Base-by-base conservation (phyloP, 2,888 invertebrate species). In the Idaea dimidiata region DNA sequence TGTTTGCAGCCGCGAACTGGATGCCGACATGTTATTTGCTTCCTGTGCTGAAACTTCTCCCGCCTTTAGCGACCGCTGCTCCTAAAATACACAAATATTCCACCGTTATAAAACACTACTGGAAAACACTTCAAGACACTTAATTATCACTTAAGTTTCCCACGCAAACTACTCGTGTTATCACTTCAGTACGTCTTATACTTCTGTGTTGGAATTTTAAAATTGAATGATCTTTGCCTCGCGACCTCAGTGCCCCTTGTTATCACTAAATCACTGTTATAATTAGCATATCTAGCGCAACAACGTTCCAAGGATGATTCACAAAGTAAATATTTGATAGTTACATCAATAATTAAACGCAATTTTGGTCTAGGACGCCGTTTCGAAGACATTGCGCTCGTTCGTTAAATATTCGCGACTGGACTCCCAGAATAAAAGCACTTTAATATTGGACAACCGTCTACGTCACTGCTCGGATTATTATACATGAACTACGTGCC, bases 31-130 rank as follows among this genome's bases (percentile, higher is more conserved):
- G 84, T 96, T 97, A 83, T 97, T 96, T 73, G 95, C 96, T 84
- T 97, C 97, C 84, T 97, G 96, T 76, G 97, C 97, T 61, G 96
- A 95, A 61, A 97, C 93, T 83, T 97, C 97, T 62, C 96, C 97
- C 62, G 97, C 95, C 87, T 96, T 97, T 72, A 98, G 87, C 61
- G 96, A 96, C 78, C 96, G 94, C 76, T 96, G 96, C 89, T 97
- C 97, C 97, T 97, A 93, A 73, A 90, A 91, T 62, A 16, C 65
- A 72, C 62, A 66, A 67, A 67, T 61, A 68, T 62, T 60, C 59
- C 60, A 68, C 65, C 14, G 43, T 43, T 43, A 43, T 43, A 10
- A 14, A 43, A 24, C 24, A 10, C 10, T 43, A 43, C 43, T 43
- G 43, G 43, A 43, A 43, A 43, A 43, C 8, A 43, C 14, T 14